Conservation (phyloP, 2,797 vertebrate species). For the Pseudopleuronectes americanus region DNA sequence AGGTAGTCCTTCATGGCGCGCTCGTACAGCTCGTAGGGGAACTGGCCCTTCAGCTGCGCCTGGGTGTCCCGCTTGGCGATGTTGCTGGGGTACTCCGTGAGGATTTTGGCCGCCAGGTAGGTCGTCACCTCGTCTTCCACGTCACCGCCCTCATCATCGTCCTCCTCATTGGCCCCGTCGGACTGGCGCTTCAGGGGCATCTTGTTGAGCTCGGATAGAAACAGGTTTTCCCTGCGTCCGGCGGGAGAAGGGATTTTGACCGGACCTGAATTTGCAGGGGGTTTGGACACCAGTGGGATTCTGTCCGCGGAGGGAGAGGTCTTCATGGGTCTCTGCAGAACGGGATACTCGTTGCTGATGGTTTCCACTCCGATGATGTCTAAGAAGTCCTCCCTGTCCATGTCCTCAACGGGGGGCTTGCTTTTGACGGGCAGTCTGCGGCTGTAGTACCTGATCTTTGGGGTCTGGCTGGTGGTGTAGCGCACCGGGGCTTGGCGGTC, state of each 20-base stretch:
- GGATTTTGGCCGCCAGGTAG: constrained; percentile 91
- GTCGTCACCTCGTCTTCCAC: constrained; percentile 94
- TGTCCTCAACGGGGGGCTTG: constrained; percentile 86
- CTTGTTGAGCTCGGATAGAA: constrained; percentile 83
- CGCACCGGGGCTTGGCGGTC: constrained; percentile 78
- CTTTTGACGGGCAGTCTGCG: constrained; percentile 82
- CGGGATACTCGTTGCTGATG: constrained; percentile 87
- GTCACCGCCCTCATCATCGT: constrained; percentile 83
- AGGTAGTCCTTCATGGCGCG: constrained; percentile 91
- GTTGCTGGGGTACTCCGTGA: constrained; percentile 92
- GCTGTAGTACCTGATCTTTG: constrained; percentile 85
- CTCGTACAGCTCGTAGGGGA: constrained; percentile 90
- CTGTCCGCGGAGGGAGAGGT: constrained; percentile 76
- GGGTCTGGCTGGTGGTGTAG: constrained; percentile 83
- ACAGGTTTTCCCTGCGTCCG: constrained; percentile 85
- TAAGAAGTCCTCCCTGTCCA: constrained; percentile 94
- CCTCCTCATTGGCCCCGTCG: constrained; percentile 59
- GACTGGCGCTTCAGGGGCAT: constrained; percentile 87
- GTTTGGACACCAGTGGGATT: constrained; percentile 47
- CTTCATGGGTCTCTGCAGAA: constrained; percentile 87
- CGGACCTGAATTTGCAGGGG: constrained; percentile 45
- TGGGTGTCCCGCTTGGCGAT: constrained; percentile 84
- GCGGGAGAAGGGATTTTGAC: constrained; percentile 83
- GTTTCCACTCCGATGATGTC: constrained; percentile 92
- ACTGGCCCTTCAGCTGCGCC: constrained; percentile 82